These are phyloP conservation scores for Nesospiza acunhae DNA, from an alignment of 2,113 vertebrate genomes.

Conservation along the genomic window DNA sequence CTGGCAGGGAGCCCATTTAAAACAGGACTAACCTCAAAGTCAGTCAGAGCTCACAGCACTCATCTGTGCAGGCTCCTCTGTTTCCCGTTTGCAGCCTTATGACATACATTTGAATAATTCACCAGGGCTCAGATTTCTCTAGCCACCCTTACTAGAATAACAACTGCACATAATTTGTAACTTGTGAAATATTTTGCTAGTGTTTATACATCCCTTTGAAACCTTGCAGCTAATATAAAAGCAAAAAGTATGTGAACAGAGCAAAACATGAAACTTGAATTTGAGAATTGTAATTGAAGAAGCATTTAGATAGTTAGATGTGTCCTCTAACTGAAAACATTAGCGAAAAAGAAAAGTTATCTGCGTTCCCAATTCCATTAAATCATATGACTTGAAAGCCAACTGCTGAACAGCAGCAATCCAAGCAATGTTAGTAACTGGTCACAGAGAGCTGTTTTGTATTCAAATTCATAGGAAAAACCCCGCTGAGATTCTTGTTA, in stretches of 20 bases:
- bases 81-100: neutral
- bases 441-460: neutral
- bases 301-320: neutral
- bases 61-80: neutral
- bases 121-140: constrained; percentile 27
- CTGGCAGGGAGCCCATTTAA: constrained; percentile 16
- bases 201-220: neutral
- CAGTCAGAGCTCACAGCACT: neutral
- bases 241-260: neutral
- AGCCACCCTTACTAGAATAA: neutral
- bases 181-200: neutral
- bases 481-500: neutral
- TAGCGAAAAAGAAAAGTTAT: neutral
- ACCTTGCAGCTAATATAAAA: neutral
- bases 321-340: neutral
- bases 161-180: neutral
- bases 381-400: neutral
- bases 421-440: neutral
- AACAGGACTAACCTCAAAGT: neutral
- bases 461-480: neutral
- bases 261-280: neutral
- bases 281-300: neutral
- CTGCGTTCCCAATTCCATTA: neutral
- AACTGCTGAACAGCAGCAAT: neutral
- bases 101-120: constrained; percentile 45